Base-by-base conservation (phyloP, 2,797 vertebrate genomes). In the Rhinella marina region DNA sequence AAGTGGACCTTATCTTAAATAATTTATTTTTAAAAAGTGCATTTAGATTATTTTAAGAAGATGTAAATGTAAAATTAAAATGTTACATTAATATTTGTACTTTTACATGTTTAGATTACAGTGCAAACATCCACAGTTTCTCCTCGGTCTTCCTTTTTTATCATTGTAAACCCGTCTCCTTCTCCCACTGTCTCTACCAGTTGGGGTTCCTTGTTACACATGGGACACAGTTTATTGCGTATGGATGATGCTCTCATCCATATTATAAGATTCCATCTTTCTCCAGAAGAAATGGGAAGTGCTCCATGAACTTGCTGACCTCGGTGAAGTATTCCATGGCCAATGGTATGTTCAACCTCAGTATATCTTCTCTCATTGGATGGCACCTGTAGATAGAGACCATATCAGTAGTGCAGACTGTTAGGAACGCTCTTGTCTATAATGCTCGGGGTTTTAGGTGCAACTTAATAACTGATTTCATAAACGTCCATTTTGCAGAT, bases 221-320 rank as follows among this genome's bases (percentile, higher is more conserved):
- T 99, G 87, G 98, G 98, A 86, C 98, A 99, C 10, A 95, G 95
- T 21, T 68, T 92, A 92, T 98, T 99, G 1, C 98, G 96, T 79
- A 97, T 90, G 0, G 90, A 81, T 0, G 98, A 99, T 0, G 97
- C 94, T 21, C 97, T 93, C 95, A 99, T 97, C 98, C 98, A 99
- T 59, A 99, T 0, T 3, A 99, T 95, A 61, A 99, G 96, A 92
- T 99, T 99, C 97, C 97, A 99, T 82, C 98, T 97, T 84, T 97
- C 95, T 0, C 98, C 98, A 0, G 95, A 95, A 64, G 94, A 92
- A 88, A 99, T 95, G 88, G 97, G 96, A 88, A 97, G 93, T 0
- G 98, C 98, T 0, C 98, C 98, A 0, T 99, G 98, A 93, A 98
- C 96, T 87, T 99, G 98, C 70, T 98, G 97, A 0, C 98, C 98